Conservation (phyloP, 1,140 invertebrate species). For the Aphis craccivora region DNA sequence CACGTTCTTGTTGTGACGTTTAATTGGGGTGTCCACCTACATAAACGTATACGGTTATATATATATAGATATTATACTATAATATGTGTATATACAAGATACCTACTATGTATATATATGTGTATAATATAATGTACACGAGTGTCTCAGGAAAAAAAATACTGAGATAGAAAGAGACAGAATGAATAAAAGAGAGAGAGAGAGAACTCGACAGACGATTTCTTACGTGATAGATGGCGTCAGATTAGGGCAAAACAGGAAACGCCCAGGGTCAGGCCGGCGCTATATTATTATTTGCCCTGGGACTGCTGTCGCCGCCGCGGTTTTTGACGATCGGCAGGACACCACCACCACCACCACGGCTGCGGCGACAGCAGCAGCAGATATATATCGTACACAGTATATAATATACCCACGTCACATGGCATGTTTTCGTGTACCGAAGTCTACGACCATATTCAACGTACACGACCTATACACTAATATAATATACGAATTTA, state of each 20-base stretch:
- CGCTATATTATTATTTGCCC: slow-evolving; percentile 21
- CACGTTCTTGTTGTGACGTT: slow-evolving; percentile 53
- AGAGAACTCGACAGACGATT: slow-evolving; percentile 2
- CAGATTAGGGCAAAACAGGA: slow-evolving; percentile 54
- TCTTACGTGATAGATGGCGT: slow-evolving; percentile 55
- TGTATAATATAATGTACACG: neutral
- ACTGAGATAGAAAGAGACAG: too few species aligned
- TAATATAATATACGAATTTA: neutral
- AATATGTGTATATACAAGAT: neutral
- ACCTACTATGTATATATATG: neutral
- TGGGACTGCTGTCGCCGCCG: neutral
- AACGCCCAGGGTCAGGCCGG: slow-evolving; percentile 46
- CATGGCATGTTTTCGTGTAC: neutral
- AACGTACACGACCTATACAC: too few species aligned
- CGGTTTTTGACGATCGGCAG: slow-evolving; percentile 56
- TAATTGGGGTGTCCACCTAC: slow-evolving; percentile 41
- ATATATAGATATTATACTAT: neutral
- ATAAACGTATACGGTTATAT: neutral
- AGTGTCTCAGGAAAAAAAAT: neutral
- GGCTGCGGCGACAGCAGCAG: neutral
- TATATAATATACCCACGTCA: neutral
- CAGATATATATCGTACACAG: neutral
- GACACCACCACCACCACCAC: neutral
- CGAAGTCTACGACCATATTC: neutral
- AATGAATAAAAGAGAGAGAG: neutral